These are phyloP conservation scores for Eulemur macaco DNA, from an alignment of 2,113 vertebrate genomes.

Conservation along the genomic window DNA sequence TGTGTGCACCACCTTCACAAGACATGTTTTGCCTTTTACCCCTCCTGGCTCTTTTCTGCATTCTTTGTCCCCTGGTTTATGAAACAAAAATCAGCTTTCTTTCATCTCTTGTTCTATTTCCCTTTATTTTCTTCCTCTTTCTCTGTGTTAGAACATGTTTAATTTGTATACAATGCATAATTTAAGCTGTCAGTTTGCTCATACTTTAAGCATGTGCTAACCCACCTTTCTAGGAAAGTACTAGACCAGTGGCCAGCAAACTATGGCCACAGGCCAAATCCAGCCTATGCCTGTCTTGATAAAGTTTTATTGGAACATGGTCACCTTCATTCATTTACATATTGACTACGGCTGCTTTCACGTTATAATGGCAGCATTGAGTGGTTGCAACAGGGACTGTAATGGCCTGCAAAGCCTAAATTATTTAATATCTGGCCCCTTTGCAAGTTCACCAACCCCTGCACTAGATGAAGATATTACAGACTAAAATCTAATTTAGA, in stretches of 20 bases:
- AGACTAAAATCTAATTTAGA: slow-evolving; percentile 33
- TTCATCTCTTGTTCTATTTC: neutral
- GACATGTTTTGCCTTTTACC: neutral
- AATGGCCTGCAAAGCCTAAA: neutral
- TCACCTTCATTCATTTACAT: neutral
- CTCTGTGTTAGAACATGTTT: neutral
- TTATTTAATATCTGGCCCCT: neutral
- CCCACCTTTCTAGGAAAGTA: slow-evolving; percentile 4
- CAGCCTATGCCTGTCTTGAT: neutral
- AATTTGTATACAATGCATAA: neutral
- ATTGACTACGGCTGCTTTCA: neutral
- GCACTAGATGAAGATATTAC: slow-evolving; percentile 15
- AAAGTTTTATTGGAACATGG: slow-evolving; percentile 39
- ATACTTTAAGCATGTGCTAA: neutral
- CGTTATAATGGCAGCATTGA: neutral
- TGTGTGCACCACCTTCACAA: neutral
- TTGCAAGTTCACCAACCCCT: neutral
- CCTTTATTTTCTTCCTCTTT: neutral
- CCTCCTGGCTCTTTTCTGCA: neutral
- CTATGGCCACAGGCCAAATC: neutral
- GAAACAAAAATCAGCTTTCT: neutral
- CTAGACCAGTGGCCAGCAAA: slow-evolving; percentile 6
- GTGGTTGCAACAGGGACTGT: neutral
- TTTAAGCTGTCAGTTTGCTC: neutral
- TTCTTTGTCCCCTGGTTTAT: neutral